Percentiles rank a stretch among this genome's conserved stretches.
Conservation (phyloP, 2,888 invertebrate genomes). For the Chorisops tibialis region DNA sequence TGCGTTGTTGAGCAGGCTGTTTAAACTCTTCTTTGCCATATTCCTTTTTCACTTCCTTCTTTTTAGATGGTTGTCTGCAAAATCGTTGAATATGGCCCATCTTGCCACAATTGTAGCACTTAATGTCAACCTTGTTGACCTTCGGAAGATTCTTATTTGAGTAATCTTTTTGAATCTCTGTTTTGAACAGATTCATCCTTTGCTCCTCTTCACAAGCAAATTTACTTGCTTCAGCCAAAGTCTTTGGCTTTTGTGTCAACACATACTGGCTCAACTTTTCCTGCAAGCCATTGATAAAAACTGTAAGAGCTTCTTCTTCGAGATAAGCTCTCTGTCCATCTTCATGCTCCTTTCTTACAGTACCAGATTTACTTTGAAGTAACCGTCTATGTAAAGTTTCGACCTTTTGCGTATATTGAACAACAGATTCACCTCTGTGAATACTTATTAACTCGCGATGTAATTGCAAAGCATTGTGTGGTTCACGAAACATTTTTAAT, state of each 20-base stretch:
- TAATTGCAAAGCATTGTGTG: too few species aligned
- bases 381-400: too few species aligned
- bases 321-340: neutral
- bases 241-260: conserved; percentile 19
- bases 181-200: too few species aligned
- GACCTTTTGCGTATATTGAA: too few species aligned
- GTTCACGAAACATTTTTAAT: neutral
- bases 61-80: neutral
- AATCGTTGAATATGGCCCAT: neutral
- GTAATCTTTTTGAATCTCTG: too few species aligned
- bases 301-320: neutral
- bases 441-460: too few species aligned
- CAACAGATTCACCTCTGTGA: too few species aligned
- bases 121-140: neutral
- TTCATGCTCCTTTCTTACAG: neutral
- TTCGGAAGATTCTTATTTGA: too few species aligned
- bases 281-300: neutral
- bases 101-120: conserved; percentile 5
- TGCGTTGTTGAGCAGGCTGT: neutral
- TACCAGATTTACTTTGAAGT: too few species aligned
- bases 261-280: conserved; percentile 9
- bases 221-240: conserved; percentile 18
- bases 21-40: neutral
- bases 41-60: neutral
- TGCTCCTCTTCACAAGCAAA: conserved; percentile 26